A percentile compares a stretch with the other conserved stretches of the same genome.
Evolutionary conservation across 2,888 invertebrate species (phyloP).

Genomic region (Ectemnius continuus): DNA sequence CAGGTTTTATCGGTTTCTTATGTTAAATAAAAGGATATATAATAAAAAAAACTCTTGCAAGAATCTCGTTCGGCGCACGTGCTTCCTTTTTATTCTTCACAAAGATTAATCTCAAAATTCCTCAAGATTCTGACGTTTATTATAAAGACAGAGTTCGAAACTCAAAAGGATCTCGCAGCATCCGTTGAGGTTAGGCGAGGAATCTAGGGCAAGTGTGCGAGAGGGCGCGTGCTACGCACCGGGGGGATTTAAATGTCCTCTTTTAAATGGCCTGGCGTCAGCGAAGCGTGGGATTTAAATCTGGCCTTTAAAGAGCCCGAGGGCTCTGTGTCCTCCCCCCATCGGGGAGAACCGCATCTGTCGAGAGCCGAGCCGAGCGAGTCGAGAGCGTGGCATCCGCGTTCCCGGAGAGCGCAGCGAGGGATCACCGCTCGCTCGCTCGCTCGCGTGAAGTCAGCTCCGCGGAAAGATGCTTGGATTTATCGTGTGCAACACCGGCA

Average conservation of each 20-base stretch:
- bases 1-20: slow-evolving; percentile 64
- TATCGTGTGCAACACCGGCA: background rate
- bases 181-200: slow-evolving; percentile 21
- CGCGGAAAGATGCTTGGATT: background rate
- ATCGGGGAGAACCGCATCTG: background rate
- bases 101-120: background rate
- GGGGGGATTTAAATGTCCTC: slow-evolving; percentile 6
- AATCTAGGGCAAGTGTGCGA: slow-evolving; percentile 29
- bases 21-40: slow-evolving; percentile 69
- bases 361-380: no score
- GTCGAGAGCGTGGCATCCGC: background rate
- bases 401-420: background rate
- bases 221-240: slow-evolving; percentile 9
- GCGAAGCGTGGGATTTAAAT: slow-evolving; percentile 7
- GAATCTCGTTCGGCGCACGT: slow-evolving; percentile 68
- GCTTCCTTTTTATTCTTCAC: slow-evolving; percentile 48
- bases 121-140: no score
- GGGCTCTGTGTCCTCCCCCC: background rate
- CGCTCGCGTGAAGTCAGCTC: background rate
- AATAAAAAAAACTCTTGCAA: slow-evolving; percentile 60
- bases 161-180: background rate
- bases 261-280: slow-evolving; percentile 3
- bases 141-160: background rate
- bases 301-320: slow-evolving; percentile 5
- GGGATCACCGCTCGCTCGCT: background rate